phyloP scores from a whole-genome alignment of 1,140 invertebrate genomes.

The Doryteuthis pealeii region DNA sequence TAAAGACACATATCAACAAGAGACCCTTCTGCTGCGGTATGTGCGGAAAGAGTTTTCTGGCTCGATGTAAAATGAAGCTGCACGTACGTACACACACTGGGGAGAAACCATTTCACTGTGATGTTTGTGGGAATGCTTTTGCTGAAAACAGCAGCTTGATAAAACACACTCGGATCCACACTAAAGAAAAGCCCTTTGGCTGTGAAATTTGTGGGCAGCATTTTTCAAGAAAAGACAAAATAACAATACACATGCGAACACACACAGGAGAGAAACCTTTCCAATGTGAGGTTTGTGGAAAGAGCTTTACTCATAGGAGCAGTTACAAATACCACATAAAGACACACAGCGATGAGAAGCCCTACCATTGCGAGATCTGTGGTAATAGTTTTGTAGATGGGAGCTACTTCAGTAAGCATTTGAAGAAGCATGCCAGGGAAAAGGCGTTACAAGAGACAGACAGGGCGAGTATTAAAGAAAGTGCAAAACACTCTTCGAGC shows the following conservation, averaged over 20 bases:
- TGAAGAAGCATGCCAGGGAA: conserved; percentile 93
- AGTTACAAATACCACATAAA: conserved; percentile 6
- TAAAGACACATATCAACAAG: conserved; percentile 74
- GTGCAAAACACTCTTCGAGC: conserved; percentile 46
- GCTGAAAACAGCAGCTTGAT: conserved; percentile 14
- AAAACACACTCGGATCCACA: conserved; percentile 24
- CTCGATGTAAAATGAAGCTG: background rate
- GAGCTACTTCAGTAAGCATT: conserved; percentile 89
- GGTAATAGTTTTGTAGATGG: conserved; percentile 93
- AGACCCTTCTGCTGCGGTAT: conserved; percentile 87
- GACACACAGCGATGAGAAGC: conserved; percentile 20
- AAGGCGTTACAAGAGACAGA: conserved; percentile 94
- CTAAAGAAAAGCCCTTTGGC: conserved; percentile 17
- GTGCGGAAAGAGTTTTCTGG: conserved; percentile 67
- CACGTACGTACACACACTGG: conserved; percentile 84
- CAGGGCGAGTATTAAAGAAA: conserved; percentile 62
- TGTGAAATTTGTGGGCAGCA: conserved; percentile 27
- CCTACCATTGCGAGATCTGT: conserved; percentile 79
- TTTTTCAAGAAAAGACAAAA: conserved; percentile 23
- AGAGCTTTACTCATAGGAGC: conserved; percentile 9
- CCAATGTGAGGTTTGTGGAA: conserved; percentile 9
- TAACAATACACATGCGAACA: conserved; percentile 22
- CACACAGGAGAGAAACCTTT: conserved; percentile 21
- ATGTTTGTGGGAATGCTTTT: conserved; percentile 51
- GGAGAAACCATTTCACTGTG: conserved; percentile 66